Evolutionary conservation across 1,140 invertebrate species (phyloP).

Genomic region (Drosophila simulans): DNA sequence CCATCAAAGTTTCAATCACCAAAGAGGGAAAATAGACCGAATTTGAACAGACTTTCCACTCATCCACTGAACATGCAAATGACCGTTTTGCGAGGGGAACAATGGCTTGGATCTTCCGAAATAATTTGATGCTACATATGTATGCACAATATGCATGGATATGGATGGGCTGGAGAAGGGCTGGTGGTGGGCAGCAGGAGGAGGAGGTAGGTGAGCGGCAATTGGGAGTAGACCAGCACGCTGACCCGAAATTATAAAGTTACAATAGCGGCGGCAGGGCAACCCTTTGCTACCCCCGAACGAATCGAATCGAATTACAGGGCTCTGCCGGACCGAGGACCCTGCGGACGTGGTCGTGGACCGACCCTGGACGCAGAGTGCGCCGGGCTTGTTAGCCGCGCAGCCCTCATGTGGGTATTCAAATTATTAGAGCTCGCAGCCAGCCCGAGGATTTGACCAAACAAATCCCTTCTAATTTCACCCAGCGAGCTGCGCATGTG

Average conservation of each 20-base stretch:
- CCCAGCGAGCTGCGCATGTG: conserved; percentile 52
- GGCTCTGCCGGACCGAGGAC: conserved; percentile 40
- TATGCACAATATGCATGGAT: conserved; percentile 19
- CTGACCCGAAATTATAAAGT: conserved; percentile 81
- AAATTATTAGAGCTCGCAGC: conserved; percentile 49
- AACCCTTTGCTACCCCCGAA: conserved; percentile 68
- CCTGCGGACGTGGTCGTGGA: conserved; percentile 4
- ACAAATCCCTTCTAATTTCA: conserved; percentile 76
- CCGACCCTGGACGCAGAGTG: conserved; percentile 57
- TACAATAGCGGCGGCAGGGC: conserved; percentile 56
- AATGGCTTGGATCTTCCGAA: conserved; percentile 40
- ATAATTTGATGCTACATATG: conserved; percentile 72
- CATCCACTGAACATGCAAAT: conserved; percentile 52
- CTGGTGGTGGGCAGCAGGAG: conserved; percentile 2
- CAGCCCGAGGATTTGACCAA: conserved; percentile 72
- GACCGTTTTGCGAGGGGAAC: conserved; percentile 27
- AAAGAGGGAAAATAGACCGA: conserved; percentile 27
- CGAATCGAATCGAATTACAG: conserved; percentile 67
- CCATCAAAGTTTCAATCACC: conserved; percentile 36
- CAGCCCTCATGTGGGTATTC: conserved; percentile 50
- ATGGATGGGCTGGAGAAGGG: background rate
- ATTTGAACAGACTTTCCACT: conserved; percentile 44
- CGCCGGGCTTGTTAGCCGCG: conserved; percentile 48
- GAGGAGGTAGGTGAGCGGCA: conserved; percentile 17
- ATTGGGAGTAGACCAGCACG: conserved; percentile 45